These are phyloP conservation scores for Temnothorax ravouxi DNA, from an alignment of 2,888 invertebrate genomes.

Conservation along the genomic window DNA sequence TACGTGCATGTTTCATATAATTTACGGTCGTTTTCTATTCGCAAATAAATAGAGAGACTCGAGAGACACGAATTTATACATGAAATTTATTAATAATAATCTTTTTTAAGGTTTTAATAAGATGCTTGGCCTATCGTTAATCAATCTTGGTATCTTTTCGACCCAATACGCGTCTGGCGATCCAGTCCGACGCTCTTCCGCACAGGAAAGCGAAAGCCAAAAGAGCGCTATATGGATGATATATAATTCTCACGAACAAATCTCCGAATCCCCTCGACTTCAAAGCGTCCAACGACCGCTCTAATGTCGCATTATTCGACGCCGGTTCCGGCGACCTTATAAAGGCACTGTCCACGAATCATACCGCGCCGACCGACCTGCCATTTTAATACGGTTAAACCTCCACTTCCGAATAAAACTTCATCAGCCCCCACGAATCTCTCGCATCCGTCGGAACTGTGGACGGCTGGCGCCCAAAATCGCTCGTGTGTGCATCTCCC, in stretches of 20 bases:
- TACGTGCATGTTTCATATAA: not conserved
- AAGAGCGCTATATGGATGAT: slow-evolving; percentile 4
- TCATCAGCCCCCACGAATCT: slow-evolving; percentile 67
- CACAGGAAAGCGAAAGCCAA: slow-evolving; percentile 20
- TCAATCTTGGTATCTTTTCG: not conserved
- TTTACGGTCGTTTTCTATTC: not conserved
- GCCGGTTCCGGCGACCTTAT: slow-evolving; percentile 75
- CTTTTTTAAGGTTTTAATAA: not conserved
- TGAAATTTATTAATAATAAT: not conserved
- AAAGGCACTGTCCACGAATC: slow-evolving; percentile 64
- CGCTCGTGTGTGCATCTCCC: slow-evolving; percentile 60
- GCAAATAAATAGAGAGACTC: not conserved
- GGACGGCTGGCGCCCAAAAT: slow-evolving; percentile 82
- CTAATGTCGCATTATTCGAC: slow-evolving; percentile 73
- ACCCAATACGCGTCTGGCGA: not conserved
- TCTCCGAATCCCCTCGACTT: slow-evolving; percentile 54
- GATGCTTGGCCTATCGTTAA: not conserved
- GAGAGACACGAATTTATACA: not conserved
- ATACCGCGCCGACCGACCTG: slow-evolving; percentile 61
- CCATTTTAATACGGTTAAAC: slow-evolving; percentile 80
- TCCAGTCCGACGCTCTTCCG: not conserved
- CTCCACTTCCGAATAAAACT: slow-evolving; percentile 82
- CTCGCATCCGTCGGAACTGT: slow-evolving; percentile 80
- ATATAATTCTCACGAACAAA: slow-evolving; percentile 60
- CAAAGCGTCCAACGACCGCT: slow-evolving; percentile 70